A percentile compares a stretch with the other conserved stretches of the same genome.
phyloP scores from a whole-genome alignment of 2,888 invertebrate species.

The Melieria crassipennis region DNA sequence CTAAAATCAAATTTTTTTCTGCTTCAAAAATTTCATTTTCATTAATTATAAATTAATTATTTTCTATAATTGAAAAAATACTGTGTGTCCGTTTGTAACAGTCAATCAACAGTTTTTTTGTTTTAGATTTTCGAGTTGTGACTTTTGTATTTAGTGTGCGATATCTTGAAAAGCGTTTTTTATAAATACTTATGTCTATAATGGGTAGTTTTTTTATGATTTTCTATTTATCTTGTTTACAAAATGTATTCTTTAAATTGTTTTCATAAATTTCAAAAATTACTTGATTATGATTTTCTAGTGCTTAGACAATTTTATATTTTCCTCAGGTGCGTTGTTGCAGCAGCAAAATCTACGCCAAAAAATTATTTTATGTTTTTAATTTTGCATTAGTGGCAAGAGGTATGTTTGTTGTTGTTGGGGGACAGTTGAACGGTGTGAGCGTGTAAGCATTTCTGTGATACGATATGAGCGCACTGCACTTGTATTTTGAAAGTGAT shows the following conservation, averaged over 20 bases:
- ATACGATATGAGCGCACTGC: constrained; percentile 62
- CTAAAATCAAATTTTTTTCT: no score
- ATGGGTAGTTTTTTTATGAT: background rate
- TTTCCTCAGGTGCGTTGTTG: background rate
- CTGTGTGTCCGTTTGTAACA: no score
- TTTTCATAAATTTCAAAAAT: background rate
- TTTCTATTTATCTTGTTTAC: background rate
- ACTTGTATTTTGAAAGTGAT: constrained; percentile 28
- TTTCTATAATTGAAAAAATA: no score
- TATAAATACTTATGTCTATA: background rate
- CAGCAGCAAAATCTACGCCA: background rate
- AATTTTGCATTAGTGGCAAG: background rate
- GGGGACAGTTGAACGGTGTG: background rate
- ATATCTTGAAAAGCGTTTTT: background rate
- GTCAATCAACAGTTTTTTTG: no score
- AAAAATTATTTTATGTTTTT: background rate
- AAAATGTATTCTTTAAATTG: background rate
- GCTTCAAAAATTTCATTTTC: no score
- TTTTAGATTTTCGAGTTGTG: no score
- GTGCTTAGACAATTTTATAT: background rate
- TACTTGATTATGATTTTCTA: background rate
- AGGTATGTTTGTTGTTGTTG: constrained; percentile 1
- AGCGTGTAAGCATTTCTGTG: constrained; percentile 64
- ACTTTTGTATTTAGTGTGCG: no score
- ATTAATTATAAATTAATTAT: no score